Percentiles rank a stretch among this genome's conserved stretches.
Evolutionary conservation across 2,797 vertebrate genomes (phyloP).

Genomic region (Adrianichthys oophorus): DNA sequence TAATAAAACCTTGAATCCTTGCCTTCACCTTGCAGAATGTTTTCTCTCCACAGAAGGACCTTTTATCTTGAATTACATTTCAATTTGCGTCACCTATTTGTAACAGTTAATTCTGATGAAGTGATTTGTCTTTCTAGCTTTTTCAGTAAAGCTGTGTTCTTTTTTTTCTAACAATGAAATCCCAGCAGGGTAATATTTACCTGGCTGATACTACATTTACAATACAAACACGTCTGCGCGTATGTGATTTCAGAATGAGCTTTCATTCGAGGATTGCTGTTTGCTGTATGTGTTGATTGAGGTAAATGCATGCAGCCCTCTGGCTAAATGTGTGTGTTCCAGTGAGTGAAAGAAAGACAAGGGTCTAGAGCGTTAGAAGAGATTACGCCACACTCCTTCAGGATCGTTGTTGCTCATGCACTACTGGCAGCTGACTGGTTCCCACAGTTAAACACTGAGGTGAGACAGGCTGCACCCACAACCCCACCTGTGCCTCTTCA

Average conservation of each 20-base stretch:
- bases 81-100: constrained; percentile 20
- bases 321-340: constrained; percentile 62
- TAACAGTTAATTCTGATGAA: constrained; percentile 15
- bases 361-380: constrained; percentile 69
- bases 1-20: constrained; percentile 4
- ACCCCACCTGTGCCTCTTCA: constrained; percentile 77
- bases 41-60: neutral
- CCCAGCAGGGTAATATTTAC: constrained; percentile 43
- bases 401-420: constrained; percentile 81
- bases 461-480: constrained; percentile 74
- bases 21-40: neutral
- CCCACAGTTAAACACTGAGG: constrained; percentile 80
- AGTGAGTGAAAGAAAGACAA: constrained; percentile 57
- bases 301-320: constrained; percentile 37
- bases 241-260: constrained; percentile 44
- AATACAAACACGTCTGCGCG: constrained; percentile 51
- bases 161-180: constrained; percentile 38
- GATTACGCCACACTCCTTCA: constrained; percentile 81
- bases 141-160: constrained; percentile 22
- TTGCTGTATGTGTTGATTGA: constrained; percentile 58
- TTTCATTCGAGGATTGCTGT: constrained; percentile 66
- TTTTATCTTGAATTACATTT: constrained; percentile 6
- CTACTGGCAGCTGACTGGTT: constrained; percentile 72
- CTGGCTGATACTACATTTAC: constrained; percentile 51
- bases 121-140: constrained; percentile 33